A percentile compares a stretch with the other conserved stretches of the same genome.
Evolutionary conservation across 2,113 vertebrate genomes (phyloP).

Genomic region (western clawed frog (Xenopus tropicalis)): DNA sequence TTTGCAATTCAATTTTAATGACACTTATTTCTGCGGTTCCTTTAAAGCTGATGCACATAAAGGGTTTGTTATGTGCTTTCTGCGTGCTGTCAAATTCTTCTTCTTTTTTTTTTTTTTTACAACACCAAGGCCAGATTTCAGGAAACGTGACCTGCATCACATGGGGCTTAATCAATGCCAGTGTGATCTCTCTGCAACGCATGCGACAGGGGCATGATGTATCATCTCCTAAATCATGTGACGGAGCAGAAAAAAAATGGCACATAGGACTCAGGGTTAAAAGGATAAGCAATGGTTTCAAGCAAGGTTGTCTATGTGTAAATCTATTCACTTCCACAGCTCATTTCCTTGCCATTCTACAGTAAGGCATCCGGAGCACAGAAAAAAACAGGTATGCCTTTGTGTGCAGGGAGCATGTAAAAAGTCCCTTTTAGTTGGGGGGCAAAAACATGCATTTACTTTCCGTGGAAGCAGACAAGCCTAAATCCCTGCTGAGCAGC

Average conservation of each 20-base stretch:
- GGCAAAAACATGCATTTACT: conserved; percentile 59
- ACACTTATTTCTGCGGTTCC: background rate
- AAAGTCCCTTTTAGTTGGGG: conserved; percentile 53
- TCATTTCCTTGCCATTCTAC: background rate
- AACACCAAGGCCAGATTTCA: conserved; percentile 12
- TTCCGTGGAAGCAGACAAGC: conserved; percentile 56
- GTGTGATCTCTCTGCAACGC: background rate
- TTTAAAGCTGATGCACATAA: background rate
- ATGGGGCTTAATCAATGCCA: conserved; percentile 7
- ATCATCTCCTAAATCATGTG: background rate
- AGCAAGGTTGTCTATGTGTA: background rate
- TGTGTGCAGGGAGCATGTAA: conserved; percentile 49
- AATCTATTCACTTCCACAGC: background rate
- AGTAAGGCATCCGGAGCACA: conserved; percentile 29
- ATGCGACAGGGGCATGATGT: background rate
- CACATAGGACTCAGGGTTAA: background rate
- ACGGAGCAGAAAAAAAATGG: background rate
- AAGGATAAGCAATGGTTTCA: background rate
- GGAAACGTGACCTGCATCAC: conserved; percentile 9
- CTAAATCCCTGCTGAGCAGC: conserved; percentile 61
- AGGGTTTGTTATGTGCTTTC: background rate
- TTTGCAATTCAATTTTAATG: too few relatives aligned
- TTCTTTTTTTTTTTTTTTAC: background rate
- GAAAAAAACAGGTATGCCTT: conserved; percentile 53
- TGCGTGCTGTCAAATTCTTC: conserved; percentile 2